phyloP scores from a whole-genome alignment of 2,113 vertebrate genomes.

The Tyrannus savana region DNA sequence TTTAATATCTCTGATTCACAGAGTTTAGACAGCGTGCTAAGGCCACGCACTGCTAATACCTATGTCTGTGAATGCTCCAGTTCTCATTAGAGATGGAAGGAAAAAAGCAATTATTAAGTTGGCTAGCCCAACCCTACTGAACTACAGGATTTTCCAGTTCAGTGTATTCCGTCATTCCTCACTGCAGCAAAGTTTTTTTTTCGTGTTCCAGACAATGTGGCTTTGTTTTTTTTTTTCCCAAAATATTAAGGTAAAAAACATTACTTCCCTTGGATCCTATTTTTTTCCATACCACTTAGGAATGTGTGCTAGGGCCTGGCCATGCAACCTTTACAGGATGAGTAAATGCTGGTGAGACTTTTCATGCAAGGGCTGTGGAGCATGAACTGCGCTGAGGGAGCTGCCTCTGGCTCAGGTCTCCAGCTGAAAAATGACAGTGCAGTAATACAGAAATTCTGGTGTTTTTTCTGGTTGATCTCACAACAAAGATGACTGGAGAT shows the following conservation, averaged over 20 bases:
- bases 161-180: slow-evolving; percentile 4
- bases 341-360: not conserved
- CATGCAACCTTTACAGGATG: accelerated
- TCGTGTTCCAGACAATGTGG: not conserved
- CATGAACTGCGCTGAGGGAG: not conserved
- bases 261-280: not conserved
- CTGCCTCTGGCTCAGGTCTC: not conserved
- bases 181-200: not conserved
- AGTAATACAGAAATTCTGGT: not conserved
- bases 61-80: not conserved
- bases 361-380: not conserved
- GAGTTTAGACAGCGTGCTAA: not conserved
- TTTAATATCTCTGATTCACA: not conserved
- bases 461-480: not conserved
- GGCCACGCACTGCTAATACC: not conserved
- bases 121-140: not conserved
- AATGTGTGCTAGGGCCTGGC: not conserved
- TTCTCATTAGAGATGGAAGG: slow-evolving; percentile 22
- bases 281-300: not conserved
- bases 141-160: slow-evolving; percentile 55
- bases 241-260: not conserved
- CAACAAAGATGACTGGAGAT: not conserved
- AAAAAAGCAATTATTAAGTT: slow-evolving; percentile 18
- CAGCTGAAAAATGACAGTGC: not conserved
- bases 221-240: not conserved